A percentile compares a stretch with the other conserved stretches of the same genome.
Conservation (phyloP, 2,888 invertebrate species). For the Pelosia muscerda region DNA sequence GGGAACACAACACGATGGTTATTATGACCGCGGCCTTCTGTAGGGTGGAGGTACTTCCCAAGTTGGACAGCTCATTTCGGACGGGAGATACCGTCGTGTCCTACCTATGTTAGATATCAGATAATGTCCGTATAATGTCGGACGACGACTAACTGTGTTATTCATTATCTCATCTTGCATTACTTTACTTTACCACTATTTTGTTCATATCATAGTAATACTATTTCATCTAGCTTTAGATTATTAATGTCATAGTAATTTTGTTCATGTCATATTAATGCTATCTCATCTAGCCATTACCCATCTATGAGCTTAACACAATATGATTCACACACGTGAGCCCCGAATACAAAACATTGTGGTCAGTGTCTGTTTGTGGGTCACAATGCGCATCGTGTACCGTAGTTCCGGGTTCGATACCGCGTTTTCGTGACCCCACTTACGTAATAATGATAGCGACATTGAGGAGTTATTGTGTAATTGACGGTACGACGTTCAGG, state of each 20-base stretch:
- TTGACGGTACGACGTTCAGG: background rate
- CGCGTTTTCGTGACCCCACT: conserved; percentile 28
- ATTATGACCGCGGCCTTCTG: no score
- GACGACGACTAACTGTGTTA: no score
- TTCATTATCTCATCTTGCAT: no score
- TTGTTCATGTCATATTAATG: background rate
- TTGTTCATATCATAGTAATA: no score
- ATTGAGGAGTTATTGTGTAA: background rate
- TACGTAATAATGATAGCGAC: conserved; percentile 21
- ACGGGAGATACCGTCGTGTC: no score
- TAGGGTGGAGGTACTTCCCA: no score
- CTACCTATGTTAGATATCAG: no score
- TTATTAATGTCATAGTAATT: background rate
- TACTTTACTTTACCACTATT: no score
- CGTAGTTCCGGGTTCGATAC: conserved; percentile 20
- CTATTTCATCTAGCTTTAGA: no score
- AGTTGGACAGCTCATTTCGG: no score
- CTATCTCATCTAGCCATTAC: conserved; percentile 29
- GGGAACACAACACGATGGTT: no score
- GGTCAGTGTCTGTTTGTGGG: conserved; percentile 44
- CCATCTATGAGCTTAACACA: conserved; percentile 23
- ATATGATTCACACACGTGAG: conserved; percentile 47
- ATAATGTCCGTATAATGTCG: no score
- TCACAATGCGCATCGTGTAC: conserved; percentile 23
- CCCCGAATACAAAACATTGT: conserved; percentile 41